phyloP scores from a whole-genome alignment of 2,888 invertebrate species.

The Nomada fabriciana region DNA sequence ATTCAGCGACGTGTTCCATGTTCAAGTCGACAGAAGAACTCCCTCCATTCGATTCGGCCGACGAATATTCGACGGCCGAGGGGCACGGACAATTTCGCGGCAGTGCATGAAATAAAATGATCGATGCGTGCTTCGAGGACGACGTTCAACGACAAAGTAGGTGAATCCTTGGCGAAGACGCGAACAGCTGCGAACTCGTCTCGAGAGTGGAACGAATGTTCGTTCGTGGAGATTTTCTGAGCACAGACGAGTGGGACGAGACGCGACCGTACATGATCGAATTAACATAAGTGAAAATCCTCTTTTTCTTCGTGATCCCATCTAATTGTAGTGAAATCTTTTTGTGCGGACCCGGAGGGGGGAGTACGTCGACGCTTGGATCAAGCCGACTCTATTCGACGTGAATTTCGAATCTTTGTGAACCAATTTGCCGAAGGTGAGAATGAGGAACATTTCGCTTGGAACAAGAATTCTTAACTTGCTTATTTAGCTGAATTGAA shows the following conservation, averaged over 20 bases:
- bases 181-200: conserved; percentile 42
- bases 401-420: not conserved
- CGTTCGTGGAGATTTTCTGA: conserved; percentile 49
- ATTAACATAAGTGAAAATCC: conserved; percentile 73
- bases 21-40: not conserved
- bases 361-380: not conserved
- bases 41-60: too few species aligned
- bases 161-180: conserved; percentile 49
- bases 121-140: conserved; percentile 24
- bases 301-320: conserved; percentile 35
- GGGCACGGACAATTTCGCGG: not conserved
- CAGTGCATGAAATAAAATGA: conserved; percentile 2
- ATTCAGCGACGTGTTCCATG: not conserved
- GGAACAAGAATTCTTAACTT: not conserved
- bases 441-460: not conserved
- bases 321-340: conserved; percentile 58
- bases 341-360: not conserved
- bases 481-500: not conserved
- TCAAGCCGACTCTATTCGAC: not conserved
- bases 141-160: conserved; percentile 58
- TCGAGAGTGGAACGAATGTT: conserved; percentile 59
- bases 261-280: conserved; percentile 18
- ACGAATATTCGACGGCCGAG: too few species aligned
- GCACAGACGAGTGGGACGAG: conserved; percentile 9
- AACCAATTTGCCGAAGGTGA: not conserved